Base-by-base conservation (phyloP, 2,113 vertebrate genomes). In the Pseudorectes ferrugineus region DNA sequence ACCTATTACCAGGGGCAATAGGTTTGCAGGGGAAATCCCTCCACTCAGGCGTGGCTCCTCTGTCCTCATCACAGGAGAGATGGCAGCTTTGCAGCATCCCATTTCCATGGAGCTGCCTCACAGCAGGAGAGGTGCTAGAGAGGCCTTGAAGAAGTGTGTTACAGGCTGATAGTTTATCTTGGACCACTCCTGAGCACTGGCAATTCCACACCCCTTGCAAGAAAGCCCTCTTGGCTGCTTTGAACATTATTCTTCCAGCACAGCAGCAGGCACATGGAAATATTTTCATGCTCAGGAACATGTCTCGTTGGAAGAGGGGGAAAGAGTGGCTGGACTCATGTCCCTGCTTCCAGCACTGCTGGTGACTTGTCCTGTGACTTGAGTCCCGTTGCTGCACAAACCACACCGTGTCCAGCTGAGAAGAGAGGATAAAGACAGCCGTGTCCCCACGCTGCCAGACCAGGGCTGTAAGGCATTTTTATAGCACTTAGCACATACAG, bases 1-100 rank as follows among this genome's bases (percentile, higher is more conserved):
- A 16, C 0, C 6, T 28, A 0, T 63, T 74, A 68, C 33, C 57
- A 59, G 36, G 10, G 9, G 1, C 1, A 2, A 33, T 3, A 0
- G 0, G 10, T 52, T 43, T 20, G 18, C 0, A 1, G 20, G 14
- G 11, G 5, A 72, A 70, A 48, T 51, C 22, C 22, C 20, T 38
- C 7, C 4, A 4, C 48, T 48, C 40, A 22, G 17, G 23, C 12
- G 71, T 20, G 52, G 22, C 8, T 62, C n/a, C 15, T 43, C 40
- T 46, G 22, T 12, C 36, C 20, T 65, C 10, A 3, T 25, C 2
- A 2, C 33, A 80, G 55, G 25, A 57, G 14, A 17, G 12, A 33
- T 6, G 2, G 49, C 42, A 80, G 26, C 52, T 55, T 63, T 9
- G 3, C 16, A 65, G 55, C 0, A 1, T 28, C 45, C n/a, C 15